phyloP scores from a whole-genome alignment of 2,888 invertebrate genomes.

The Amblyjoppa fuscipennis region DNA sequence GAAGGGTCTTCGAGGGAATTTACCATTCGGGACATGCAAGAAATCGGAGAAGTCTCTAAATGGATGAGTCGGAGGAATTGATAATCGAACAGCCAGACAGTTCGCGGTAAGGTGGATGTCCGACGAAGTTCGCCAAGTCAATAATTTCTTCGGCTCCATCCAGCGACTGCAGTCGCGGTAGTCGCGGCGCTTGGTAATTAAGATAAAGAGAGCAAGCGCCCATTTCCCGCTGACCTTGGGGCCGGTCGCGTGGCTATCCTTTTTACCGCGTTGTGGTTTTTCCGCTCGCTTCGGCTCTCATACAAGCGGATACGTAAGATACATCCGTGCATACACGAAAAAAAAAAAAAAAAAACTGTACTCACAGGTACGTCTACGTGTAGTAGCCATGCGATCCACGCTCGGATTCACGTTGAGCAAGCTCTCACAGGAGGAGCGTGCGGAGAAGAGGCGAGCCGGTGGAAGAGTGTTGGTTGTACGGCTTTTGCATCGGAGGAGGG shows the following conservation, averaged over 20 bases:
- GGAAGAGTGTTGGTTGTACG: constrained; percentile 65
- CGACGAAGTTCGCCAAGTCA: not conserved
- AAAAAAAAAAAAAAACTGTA: not conserved
- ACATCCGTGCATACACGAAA: constrained; percentile 22
- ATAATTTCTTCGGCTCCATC: constrained; percentile 15
- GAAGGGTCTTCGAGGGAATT: not conserved
- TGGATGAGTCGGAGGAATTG: not conserved
- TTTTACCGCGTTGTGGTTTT: constrained; percentile 66
- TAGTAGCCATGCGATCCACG: constrained; percentile 30
- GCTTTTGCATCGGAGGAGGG: constrained; percentile 64
- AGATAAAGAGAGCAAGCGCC: constrained; percentile 57
- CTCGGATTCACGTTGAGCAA: constrained; percentile 53
- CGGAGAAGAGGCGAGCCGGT: not conserved
- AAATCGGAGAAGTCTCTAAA: not conserved
- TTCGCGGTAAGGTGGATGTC: not conserved
- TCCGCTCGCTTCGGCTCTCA: constrained; percentile 67
- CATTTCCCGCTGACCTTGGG: constrained; percentile 67
- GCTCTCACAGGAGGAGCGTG: constrained; percentile 14
- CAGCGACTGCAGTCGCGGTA: constrained; percentile 1
- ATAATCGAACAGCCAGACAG: not conserved
- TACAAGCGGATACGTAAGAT: constrained; percentile 44
- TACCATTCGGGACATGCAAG: not conserved
- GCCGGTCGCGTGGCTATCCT: constrained; percentile 61
- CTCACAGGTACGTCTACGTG: not conserved
- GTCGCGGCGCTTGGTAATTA: constrained; percentile 44